These are phyloP conservation scores for Hepsetus odoe DNA, from an alignment of 2,113 vertebrate species.

Conservation along the genomic window DNA sequence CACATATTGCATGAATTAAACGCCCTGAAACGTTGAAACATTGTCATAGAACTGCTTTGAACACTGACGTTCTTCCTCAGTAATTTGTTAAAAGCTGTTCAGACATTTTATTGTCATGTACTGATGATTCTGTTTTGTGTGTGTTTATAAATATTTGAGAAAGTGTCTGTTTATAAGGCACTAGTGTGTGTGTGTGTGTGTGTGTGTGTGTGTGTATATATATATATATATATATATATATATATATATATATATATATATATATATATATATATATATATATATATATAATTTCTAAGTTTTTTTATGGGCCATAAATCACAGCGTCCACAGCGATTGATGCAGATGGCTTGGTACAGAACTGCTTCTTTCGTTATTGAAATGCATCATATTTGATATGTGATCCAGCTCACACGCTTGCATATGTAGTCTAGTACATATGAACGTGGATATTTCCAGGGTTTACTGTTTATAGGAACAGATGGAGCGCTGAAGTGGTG, in stretches of 20 bases:
- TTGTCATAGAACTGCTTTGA: background rate
- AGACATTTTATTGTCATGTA: background rate
- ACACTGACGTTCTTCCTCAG: background rate
- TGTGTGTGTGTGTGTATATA: too few species aligned
- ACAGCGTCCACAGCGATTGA: too few species aligned
- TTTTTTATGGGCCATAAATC: too few species aligned
- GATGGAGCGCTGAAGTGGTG: conserved; percentile 9
- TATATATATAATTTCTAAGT: too few species aligned
- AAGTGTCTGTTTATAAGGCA: background rate
- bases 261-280: too few species aligned
- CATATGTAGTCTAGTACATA: background rate
- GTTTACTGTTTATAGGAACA: background rate
- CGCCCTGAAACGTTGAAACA: background rate
- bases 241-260: too few species aligned
- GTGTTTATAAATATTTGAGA: background rate
- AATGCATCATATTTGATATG: too few species aligned
- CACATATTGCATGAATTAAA: background rate
- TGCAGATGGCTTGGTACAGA: too few species aligned
- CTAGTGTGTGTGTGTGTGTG: too few species aligned
- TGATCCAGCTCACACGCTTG: background rate
- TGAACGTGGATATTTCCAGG: background rate
- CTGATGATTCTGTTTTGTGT: background rate
- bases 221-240: too few species aligned
- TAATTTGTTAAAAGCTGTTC: background rate
- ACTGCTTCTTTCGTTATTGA: too few species aligned